Evolutionary conservation across 1,140 invertebrate species (phyloP), one percentile per base, ranked within the genome.

Genomic region (Ceratina japonica): DNA sequence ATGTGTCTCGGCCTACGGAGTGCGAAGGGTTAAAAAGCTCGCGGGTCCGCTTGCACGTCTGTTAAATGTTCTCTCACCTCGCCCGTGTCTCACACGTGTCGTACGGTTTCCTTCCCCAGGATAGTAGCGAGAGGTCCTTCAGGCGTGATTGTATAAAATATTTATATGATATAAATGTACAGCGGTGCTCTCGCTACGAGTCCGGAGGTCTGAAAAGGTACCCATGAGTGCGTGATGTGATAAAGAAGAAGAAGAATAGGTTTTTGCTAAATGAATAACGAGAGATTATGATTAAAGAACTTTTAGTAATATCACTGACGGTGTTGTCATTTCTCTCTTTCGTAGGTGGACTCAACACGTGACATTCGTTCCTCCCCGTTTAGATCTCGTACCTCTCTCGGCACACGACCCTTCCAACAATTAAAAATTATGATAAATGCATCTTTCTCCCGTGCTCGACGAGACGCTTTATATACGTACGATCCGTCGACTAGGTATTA

Each of bases 211-310:
- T 72, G 72, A 82, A 62, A 20, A 77, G 86, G 84, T 89, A 89
- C 81, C 86, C 89, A 88, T 70, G 85, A 75, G 86, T 87, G 86
- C 81, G 87, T 85, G 81, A 88, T 90, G 87, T 90, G 88, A 90
- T 90, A 88, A 44, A 44, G 37, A 44, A 89, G 89, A 44, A 44
- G 37, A 44, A 89, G 89, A 90, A 84, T 90, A 89, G 87, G 88
- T 88, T 90, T 80, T 84, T 90, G 87, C 86, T 85, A 65, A 61
- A 80, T 79, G 37, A 79, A 87, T 73, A 72, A 89, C 81, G 81
- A 85, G 81, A 88, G 77, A 61, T 87, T 86, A 31, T 31, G 73
- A 90, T 85, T 89, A 89, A 89, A 89, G 44, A 89, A 83, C 37
- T 88, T 88, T 91, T 86, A 87, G 84, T 87, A 87, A 86, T 71